Evolutionary conservation across 53 echinoderm and acorn worm genomes (phyloP).

Genomic region (Pentamera pediparva): DNA sequence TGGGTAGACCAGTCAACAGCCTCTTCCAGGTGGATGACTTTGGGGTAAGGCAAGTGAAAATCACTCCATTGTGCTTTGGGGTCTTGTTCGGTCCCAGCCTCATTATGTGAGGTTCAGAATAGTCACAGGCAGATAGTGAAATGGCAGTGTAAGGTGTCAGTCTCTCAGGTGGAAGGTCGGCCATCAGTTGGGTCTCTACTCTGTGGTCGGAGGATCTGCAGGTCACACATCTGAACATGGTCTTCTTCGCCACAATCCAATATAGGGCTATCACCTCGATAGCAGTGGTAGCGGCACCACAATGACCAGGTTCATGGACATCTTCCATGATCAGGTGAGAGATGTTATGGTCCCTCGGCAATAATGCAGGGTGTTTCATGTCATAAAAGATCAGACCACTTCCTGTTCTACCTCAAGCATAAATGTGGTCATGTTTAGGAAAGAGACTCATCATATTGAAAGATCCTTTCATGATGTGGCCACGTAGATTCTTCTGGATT

Average conservation of each 20-base stretch:
- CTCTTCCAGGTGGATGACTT: slow-evolving; percentile 60
- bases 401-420: slow-evolving; percentile 52
- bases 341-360: slow-evolving; percentile 14
- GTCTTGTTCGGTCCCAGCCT: slow-evolving; percentile 36
- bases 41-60: slow-evolving; percentile 52
- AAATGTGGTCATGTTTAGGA: slow-evolving; percentile 37
- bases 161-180: slow-evolving; percentile 42
- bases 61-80: slow-evolving; percentile 28
- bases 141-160: slow-evolving; percentile 42
- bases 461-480: slow-evolving; percentile 32
- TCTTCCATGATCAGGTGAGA: not conserved
- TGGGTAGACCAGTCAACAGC: slow-evolving; percentile 47
- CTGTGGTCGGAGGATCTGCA: slow-evolving; percentile 49
- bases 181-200: slow-evolving; percentile 43
- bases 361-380: not conserved
- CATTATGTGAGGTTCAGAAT: slow-evolving; percentile 31
- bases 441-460: slow-evolving; percentile 53
- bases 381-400: slow-evolving; percentile 18
- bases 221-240: slow-evolving; percentile 47
- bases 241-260: slow-evolving; percentile 49
- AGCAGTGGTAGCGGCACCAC: slow-evolving; percentile 33
- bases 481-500: slow-evolving; percentile 30
- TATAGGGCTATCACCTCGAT: slow-evolving; percentile 28
- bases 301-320: slow-evolving; percentile 49
- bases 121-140: slow-evolving; percentile 42